These are phyloP conservation scores for Vicugna pacos DNA, from an alignment of 2,113 vertebrate genomes.

Conservation along the genomic window DNA sequence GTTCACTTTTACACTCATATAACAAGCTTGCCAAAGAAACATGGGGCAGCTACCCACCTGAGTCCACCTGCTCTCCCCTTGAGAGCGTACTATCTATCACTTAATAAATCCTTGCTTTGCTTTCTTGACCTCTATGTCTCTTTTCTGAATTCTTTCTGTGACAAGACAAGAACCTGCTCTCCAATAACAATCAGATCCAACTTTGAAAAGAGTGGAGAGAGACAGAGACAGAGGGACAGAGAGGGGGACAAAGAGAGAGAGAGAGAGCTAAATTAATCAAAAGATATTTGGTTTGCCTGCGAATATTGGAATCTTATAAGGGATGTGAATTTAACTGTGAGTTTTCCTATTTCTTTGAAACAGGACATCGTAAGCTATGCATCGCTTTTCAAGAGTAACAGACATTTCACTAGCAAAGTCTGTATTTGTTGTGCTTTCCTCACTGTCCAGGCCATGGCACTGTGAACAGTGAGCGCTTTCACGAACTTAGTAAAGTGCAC, in stretches of 20 bases:
- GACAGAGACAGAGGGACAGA: neutral
- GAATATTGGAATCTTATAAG: neutral
- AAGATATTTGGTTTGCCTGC: neutral
- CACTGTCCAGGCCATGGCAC: constrained; percentile 66
- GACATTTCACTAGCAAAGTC: constrained; percentile 61
- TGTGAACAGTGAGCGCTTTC: constrained; percentile 76
- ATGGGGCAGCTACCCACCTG: too few relatives aligned
- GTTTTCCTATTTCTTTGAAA: constrained; percentile 54
- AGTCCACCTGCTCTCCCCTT: too few relatives aligned
- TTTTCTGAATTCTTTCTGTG: too few relatives aligned
- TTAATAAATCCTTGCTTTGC: too few relatives aligned
- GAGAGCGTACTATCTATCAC: too few relatives aligned
- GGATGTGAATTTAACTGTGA: neutral
- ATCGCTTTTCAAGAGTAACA: constrained; percentile 68
- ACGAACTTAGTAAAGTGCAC: constrained; percentile 69
- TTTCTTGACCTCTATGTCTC: too few relatives aligned
- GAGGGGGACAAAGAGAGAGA: neutral
- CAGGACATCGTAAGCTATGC: neutral
- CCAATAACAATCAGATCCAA: too few relatives aligned
- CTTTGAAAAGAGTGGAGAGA: neutral
- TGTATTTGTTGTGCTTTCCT: constrained; percentile 82
- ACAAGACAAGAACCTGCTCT: too few relatives aligned
- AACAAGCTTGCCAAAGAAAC: too few relatives aligned
- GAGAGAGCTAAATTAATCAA: neutral
- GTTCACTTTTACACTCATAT: too few relatives aligned